A percentile compares a stretch with the other conserved stretches of the same genome.
Conservation (phyloP, 2,113 vertebrate species). For the Sitta europaea region DNA sequence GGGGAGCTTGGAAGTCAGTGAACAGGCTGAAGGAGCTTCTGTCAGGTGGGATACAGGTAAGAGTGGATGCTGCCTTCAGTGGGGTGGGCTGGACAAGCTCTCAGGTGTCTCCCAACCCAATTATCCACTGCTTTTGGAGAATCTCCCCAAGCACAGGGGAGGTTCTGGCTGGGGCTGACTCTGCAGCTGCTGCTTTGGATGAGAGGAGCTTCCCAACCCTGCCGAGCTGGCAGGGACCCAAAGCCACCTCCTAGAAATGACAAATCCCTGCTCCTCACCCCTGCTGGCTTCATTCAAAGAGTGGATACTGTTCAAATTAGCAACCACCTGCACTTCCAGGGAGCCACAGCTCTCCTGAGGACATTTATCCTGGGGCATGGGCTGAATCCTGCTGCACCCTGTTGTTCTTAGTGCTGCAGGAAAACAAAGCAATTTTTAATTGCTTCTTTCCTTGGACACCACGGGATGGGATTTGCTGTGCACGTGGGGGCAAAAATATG, state of each 20-base stretch:
- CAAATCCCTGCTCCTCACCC: conserved; percentile 35
- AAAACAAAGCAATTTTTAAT: not conserved
- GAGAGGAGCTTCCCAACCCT: not conserved
- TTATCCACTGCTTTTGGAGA: not conserved
- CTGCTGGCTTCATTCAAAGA: not conserved
- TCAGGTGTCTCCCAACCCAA: not conserved
- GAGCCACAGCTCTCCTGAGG: not conserved
- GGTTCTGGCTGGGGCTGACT: not conserved
- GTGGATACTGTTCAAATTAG: conserved; percentile 16
- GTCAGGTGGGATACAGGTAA: not conserved
- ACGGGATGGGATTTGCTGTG: not conserved
- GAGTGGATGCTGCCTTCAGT: not conserved
- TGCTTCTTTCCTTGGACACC: not conserved
- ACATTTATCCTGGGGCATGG: not conserved
- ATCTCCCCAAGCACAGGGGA: not conserved
- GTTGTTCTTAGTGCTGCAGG: not conserved
- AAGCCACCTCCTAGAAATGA: conserved; percentile 27
- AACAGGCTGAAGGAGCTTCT: not conserved
- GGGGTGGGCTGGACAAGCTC: not conserved
- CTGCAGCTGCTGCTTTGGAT: conserved; percentile 23
- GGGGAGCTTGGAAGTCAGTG: not conserved
- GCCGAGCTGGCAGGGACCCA: conserved; percentile 23
- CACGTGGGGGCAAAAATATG: fast-evolving
- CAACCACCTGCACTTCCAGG: conserved; percentile 30
- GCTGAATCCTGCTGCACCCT: not conserved